A percentile compares a stretch with the other conserved stretches of the same genome.
Evolutionary conservation across 2,888 invertebrate species (phyloP).

Genomic region (Oligia fasciuncula): DNA sequence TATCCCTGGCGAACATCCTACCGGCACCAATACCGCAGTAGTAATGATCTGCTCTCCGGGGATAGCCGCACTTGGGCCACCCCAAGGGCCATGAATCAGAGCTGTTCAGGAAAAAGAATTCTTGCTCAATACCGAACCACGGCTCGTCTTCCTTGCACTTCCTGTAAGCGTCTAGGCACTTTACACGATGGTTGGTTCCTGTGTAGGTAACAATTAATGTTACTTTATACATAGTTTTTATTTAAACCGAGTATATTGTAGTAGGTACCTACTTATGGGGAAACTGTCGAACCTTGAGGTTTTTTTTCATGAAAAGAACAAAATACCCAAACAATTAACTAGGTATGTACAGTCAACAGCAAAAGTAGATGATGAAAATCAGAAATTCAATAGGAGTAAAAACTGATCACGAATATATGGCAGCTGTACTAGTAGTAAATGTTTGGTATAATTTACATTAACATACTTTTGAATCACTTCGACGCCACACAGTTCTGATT

Average conservation of each 20-base stretch:
- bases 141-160: constrained; percentile 93
- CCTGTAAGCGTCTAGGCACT: constrained; percentile 93
- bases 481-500: too few species aligned
- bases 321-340: background rate
- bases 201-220: constrained; percentile 62
- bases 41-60: constrained; percentile 98
- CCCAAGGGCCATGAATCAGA: constrained; percentile 96
- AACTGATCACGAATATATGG: too few species aligned
- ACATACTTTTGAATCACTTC: too few species aligned
- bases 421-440: too few species aligned
- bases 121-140: constrained; percentile 98
- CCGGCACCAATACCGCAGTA: constrained; percentile 99
- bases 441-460: too few species aligned
- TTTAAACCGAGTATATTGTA: too few species aligned
- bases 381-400: too few species aligned
- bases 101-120: constrained; percentile 95
- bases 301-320: background rate
- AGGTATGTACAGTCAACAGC: background rate
- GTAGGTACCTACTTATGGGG: too few species aligned
- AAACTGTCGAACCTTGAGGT: background rate
- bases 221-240: background rate
- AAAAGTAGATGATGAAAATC: too few species aligned
- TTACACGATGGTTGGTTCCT: constrained; percentile 93
- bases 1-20: constrained; percentile 97
- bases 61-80: constrained; percentile 98